Evolutionary conservation across 1,140 invertebrate species (phyloP).

Genomic region (Oreohelix idahoensis): DNA sequence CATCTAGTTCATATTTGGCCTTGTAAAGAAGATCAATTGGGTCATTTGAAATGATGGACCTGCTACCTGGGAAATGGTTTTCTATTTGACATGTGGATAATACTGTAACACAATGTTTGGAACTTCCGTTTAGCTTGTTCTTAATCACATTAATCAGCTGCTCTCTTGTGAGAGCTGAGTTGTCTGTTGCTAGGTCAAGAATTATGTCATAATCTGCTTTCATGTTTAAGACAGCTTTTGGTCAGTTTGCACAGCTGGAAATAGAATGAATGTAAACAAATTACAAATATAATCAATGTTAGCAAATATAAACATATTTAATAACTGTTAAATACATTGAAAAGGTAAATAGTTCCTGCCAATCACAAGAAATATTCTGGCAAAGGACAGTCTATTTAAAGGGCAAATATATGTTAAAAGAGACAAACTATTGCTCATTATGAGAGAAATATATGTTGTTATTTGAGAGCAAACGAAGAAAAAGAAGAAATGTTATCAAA

Average conservation of each 20-base stretch:
- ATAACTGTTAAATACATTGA: too few relatives aligned
- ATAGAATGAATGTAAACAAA: not conserved
- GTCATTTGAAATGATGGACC: not conserved
- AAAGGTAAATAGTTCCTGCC: too few relatives aligned
- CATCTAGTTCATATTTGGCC: conserved; percentile 17
- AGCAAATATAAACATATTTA: too few relatives aligned
- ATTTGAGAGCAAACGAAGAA: too few relatives aligned
- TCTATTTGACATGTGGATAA: not conserved
- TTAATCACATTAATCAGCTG: not conserved
- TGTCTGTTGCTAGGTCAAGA: conserved; percentile 21
- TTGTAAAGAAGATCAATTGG: conserved; percentile 19
- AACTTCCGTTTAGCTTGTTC: conserved; percentile 1
- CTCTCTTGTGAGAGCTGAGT: not conserved
- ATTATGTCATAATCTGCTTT: not conserved
- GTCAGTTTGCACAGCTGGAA: not conserved
- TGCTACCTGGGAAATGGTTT: not conserved
- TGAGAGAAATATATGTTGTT: too few relatives aligned
- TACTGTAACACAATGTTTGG: not conserved
- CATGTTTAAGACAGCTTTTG: not conserved
- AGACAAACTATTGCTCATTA: too few relatives aligned
- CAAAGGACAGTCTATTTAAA: too few relatives aligned
- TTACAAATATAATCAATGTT: too few relatives aligned
- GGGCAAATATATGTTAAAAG: too few relatives aligned
- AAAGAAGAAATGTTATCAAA: too few relatives aligned
- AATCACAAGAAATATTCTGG: too few relatives aligned